A percentile compares a stretch with the other conserved stretches of the same genome.
phyloP scores from a whole-genome alignment of 30 jellyfish, hydroid and myxozoan genomes.

The Aurelia aurita region DNA sequence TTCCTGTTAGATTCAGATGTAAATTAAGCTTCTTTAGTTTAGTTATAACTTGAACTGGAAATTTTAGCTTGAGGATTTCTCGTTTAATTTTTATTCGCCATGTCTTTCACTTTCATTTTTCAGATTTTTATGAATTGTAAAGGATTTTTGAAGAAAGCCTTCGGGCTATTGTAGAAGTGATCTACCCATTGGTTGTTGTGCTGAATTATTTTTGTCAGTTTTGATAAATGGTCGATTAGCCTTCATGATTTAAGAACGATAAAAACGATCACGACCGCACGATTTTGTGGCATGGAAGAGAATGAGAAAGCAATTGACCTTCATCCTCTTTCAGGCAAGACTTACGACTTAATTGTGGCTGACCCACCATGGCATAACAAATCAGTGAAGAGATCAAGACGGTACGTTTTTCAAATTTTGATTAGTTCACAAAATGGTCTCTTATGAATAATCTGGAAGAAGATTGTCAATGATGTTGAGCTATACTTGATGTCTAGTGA shows the following conservation, averaged over 20 bases:
- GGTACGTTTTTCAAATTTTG: slow-evolving; percentile 36
- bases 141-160: too few species aligned
- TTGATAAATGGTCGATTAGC: too few species aligned
- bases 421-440: neutral
- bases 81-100: too few species aligned
- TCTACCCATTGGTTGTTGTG: too few species aligned
- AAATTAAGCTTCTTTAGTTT: neutral
- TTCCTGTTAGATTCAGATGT: neutral
- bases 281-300: neutral
- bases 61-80: too few species aligned
- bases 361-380: slow-evolving; percentile 99
- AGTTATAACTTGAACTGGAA: neutral
- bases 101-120: too few species aligned
- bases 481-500: too few species aligned
- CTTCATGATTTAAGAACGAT: too few species aligned
- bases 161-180: too few species aligned
- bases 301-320: neutral
- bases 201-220: too few species aligned
- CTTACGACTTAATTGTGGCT: slow-evolving; percentile 73
- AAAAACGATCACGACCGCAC: neutral
- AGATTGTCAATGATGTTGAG: neutral
- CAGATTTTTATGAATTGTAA: too few species aligned
- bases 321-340: slow-evolving; percentile 41
- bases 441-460: neutral
- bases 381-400: slow-evolving; percentile 87